phyloP scores from a whole-genome alignment of 2,113 vertebrate species.

The Physeter macrocephalus region DNA sequence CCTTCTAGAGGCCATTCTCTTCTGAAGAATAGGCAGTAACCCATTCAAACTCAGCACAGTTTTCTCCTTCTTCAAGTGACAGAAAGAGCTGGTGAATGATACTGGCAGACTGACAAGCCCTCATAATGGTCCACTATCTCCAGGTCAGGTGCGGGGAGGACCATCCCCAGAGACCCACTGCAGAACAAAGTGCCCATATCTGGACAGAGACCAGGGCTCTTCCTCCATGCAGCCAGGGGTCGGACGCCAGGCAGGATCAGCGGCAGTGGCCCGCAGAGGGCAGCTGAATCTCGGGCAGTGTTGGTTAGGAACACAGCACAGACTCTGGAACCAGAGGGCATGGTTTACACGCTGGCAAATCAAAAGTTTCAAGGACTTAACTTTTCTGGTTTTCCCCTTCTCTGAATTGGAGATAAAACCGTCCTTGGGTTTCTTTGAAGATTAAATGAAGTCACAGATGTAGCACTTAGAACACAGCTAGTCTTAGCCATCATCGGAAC shows the following conservation, averaged over 20 bases:
- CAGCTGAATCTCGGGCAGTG: background rate
- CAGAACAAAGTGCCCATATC: constrained; percentile 32
- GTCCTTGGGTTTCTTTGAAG: background rate
- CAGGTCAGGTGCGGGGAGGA: background rate
- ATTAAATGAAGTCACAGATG: background rate
- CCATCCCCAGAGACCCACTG: background rate
- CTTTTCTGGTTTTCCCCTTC: background rate
- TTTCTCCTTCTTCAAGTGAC: background rate
- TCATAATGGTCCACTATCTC: background rate
- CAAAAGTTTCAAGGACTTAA: background rate
- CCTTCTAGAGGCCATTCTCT: background rate
- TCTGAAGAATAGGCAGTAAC: background rate
- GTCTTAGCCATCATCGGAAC: background rate
- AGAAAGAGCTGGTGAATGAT: background rate
- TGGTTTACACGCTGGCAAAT: background rate
- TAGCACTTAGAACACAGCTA: background rate
- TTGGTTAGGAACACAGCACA: background rate
- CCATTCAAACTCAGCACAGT: constrained; percentile 23
- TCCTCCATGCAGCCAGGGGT: constrained; percentile 32
- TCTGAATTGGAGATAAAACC: background rate
- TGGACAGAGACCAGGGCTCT: constrained; percentile 8
- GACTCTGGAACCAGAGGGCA: background rate
- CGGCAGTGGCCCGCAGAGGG: background rate
- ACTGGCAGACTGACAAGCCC: background rate
- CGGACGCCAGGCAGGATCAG: background rate